phyloP scores from a whole-genome alignment of 2,888 invertebrate genomes.

The Emmelina monodactyla region DNA sequence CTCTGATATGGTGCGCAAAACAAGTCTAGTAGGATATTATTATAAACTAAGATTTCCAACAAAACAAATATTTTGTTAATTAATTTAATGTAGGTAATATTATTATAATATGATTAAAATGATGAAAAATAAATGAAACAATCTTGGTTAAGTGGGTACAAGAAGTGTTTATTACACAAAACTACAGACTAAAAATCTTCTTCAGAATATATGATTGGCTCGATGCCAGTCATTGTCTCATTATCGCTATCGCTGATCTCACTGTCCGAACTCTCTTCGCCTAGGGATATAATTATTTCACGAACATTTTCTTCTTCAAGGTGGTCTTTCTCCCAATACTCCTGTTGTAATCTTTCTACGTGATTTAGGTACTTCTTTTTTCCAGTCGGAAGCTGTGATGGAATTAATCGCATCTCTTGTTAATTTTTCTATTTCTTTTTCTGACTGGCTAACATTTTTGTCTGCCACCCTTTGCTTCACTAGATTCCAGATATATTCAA shows the following conservation, averaged over 20 bases:
- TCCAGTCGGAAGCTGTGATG: constrained; percentile 15
- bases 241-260: background rate
- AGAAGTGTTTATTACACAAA: no score
- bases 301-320: background rate
- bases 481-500: background rate
- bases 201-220: no score
- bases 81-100: no score
- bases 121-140: no score
- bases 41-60: no score
- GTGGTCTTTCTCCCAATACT: background rate
- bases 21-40: no score
- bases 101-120: no score
- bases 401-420: constrained; percentile 14
- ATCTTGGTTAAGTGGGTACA: no score
- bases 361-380: constrained; percentile 9
- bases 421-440: constrained; percentile 16
- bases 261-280: background rate
- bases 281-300: background rate
- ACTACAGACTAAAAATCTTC: no score
- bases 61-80: no score
- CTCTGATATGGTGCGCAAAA: no score
- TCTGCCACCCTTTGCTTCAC: constrained; percentile 5
- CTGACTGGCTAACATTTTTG: constrained; percentile 5
- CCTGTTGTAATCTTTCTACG: background rate
- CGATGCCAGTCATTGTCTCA: background rate